Base-by-base conservation (phyloP, 2,797 vertebrate genomes). In the Muscicapa comitata region DNA sequence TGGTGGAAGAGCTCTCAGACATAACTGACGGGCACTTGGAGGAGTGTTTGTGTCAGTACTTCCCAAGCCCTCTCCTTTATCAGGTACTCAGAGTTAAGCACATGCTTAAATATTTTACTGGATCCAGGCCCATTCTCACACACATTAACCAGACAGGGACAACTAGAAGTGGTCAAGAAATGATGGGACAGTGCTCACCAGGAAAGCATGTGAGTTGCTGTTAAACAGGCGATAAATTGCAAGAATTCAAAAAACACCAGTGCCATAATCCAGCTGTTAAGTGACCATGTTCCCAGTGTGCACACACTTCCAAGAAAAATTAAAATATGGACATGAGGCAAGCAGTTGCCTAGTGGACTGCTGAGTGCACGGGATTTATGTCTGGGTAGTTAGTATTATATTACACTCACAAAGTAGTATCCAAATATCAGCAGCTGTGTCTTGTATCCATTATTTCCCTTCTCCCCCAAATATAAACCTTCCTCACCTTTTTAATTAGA, bases 401-500 rank as follows among this genome's bases (percentile, higher is more conserved):
- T 91, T 94, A 97, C 91, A 93, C 88, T 92, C 86, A 90, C 86
- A 82, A 85, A 96, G 91, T 82, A 73, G 93, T 88, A 86, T 93
- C 93, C 88, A 94, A 96, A 81, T 90, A 92, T 58, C 82, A 93
- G 58, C 94, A 97, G 96, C 94, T 95, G 94, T 81, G 86, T 93
- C 95, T 95, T 84, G 79, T 88, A 88, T 85, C 81, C 85, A 67
- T 70, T 81, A 93, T 79, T 95, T 95, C 93, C 90, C 81, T 95
- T 90, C 92, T 96, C 86, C 72, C 67, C 26, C 79, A 88, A 76
- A 95, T 91, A 96, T 91, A 95, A 96, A 96, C 80, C 71, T 92
- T 96, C 83, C 65, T 93, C 87, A 89, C 75, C 77, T 93, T 95
- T 96, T 96, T 97, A 97, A 94, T 95, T 95, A 97, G 95, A 95